Evolutionary conservation across 2,888 invertebrate species (phyloP).

Genomic region (Sarcophaga carnaria): DNA sequence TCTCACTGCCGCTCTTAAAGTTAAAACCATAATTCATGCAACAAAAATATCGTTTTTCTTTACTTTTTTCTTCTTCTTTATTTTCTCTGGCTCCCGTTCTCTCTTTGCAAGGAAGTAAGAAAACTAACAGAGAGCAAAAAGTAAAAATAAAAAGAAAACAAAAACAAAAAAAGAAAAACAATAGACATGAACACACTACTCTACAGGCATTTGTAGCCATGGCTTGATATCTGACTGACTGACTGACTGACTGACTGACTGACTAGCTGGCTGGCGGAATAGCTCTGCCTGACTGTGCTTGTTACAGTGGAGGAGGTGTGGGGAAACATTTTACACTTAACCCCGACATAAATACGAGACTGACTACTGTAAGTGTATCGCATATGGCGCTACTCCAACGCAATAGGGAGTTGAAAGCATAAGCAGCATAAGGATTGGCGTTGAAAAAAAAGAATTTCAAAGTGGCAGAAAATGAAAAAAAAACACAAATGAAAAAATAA

Average conservation of each 20-base stretch:
- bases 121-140: slow-evolving; percentile 29
- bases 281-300: too few species aligned
- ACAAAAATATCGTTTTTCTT: slow-evolving; percentile 2
- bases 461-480: neutral
- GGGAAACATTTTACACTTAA: slow-evolving; percentile 22
- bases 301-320: too few species aligned
- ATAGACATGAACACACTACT: slow-evolving; percentile 5
- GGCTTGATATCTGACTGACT: neutral
- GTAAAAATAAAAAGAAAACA: slow-evolving; percentile 8
- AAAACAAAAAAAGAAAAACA: neutral
- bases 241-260: too few species aligned
- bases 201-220: slow-evolving; percentile 35
- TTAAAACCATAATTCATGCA: slow-evolving; percentile 34
- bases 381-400: neutral
- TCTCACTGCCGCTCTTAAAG: slow-evolving; percentile 12
- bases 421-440: neutral
- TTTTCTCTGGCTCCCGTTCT: too few species aligned
- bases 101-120: neutral
- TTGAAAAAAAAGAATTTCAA: neutral
- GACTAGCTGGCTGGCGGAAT: too few species aligned
- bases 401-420: neutral
- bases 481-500: too few species aligned
- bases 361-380: neutral
- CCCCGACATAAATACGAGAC: slow-evolving; percentile 7
- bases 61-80: neutral